Percentiles rank a stretch among this genome's conserved stretches.
phyloP scores from a whole-genome alignment of 2,888 invertebrate species.

The Sminthurinus aureus region DNA sequence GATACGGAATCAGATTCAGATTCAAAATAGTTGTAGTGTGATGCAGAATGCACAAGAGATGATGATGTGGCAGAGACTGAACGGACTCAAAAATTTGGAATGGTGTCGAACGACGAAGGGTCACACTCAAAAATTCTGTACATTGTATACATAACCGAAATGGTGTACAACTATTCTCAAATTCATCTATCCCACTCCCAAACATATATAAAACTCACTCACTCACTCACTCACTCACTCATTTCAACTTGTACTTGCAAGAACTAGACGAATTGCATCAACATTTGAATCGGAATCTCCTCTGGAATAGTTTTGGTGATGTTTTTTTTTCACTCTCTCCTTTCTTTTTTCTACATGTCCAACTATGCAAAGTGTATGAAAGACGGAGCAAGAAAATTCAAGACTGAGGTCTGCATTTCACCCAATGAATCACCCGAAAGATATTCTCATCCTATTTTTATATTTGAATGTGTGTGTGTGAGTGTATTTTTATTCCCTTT shows the following conservation, averaged over 20 bases:
- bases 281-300: slow-evolving; percentile 7
- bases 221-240: not conserved
- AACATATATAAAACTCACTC: not conserved
- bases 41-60: not conserved
- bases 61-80: slow-evolving; percentile 21
- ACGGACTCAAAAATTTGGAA: no score
- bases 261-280: not conserved
- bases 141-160: not conserved
- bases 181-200: not conserved
- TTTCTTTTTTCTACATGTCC: not conserved
- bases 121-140: slow-evolving; percentile 29
- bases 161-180: not conserved
- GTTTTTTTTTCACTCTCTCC: slow-evolving; percentile 24
- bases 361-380: not conserved
- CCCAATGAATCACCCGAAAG: slow-evolving; percentile 25
- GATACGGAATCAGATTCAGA: not conserved
- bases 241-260: no score
- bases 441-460: slow-evolving; percentile 7
- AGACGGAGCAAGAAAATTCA: not conserved
- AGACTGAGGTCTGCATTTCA: not conserved
- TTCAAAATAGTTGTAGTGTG: not conserved
- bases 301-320: slow-evolving; percentile 37
- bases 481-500: no score
- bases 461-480: not conserved
- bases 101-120: no score